Evolutionary conservation across 2,888 invertebrate species (phyloP).

Genomic region (Hirtodrosophila cameraria): DNA sequence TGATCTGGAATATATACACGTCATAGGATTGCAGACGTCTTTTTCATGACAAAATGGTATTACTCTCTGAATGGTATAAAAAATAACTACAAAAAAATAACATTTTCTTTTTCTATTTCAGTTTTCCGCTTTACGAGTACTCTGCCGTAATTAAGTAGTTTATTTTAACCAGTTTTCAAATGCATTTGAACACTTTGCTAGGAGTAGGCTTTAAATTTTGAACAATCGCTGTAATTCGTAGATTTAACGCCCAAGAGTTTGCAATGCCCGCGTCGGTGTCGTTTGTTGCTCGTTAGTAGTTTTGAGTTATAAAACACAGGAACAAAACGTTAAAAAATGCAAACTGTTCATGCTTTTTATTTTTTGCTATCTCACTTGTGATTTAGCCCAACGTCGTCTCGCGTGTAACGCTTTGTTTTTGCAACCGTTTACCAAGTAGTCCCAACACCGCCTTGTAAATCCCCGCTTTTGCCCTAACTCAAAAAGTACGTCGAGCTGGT

Average conservation of each 20-base stretch:
- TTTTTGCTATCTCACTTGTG: constrained; percentile 69
- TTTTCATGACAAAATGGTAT: too few relatives aligned
- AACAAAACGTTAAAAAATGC: constrained; percentile 22
- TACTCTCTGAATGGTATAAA: too few relatives aligned
- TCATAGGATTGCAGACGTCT: too few relatives aligned
- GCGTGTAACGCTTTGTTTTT: constrained; percentile 67
- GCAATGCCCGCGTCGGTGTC: constrained; percentile 38
- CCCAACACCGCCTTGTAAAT: not conserved
- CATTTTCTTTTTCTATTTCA: too few relatives aligned
- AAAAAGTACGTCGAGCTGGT: constrained; percentile 48
- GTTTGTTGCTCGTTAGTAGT: constrained; percentile 68
- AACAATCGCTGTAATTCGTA: constrained; percentile 9
- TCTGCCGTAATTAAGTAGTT: too few relatives aligned
- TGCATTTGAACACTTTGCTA: not conserved
- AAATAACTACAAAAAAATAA: too few relatives aligned
- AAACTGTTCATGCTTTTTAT: constrained; percentile 18
- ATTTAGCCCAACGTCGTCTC: constrained; percentile 44
- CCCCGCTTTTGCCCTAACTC: not conserved
- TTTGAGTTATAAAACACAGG: constrained; percentile 30
- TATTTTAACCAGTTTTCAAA: not conserved
- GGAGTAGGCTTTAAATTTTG: not conserved
- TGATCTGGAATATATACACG: too few relatives aligned
- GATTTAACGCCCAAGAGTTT: constrained; percentile 39
- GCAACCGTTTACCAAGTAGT: constrained; percentile 58
- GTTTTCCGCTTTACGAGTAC: too few relatives aligned